Base-by-base conservation (phyloP, 2,797 vertebrate genomes). In the Remorina albescens region DNA sequence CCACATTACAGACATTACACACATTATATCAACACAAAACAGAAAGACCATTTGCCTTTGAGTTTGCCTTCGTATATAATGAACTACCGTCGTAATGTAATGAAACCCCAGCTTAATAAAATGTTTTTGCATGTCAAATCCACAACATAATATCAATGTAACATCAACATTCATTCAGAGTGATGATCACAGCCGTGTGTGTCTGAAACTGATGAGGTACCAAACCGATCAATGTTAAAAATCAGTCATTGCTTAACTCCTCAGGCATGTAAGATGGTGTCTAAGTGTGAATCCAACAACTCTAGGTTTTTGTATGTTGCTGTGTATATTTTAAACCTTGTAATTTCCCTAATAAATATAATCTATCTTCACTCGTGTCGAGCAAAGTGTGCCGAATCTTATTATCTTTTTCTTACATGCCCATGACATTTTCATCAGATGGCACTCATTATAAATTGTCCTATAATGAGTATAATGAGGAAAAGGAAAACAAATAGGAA, bases 121-220 rank as follows among this genome's bases (percentile, higher is more conserved):
- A 11, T 59, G 0, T 5, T 0, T 64, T 39, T 65, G 18, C 3
- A 25, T 25, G 41, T 12, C 28, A n/a, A 2, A 49, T 55, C 19
- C 57, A 19, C 36, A 55, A 36, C 32, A 64, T 21, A 19, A 46
- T 18, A 70, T 73, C 60, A 82, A 61, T 26, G 21, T 2, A 37
- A 39, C 6, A 16, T 2, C 59, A 44, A 34, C 5, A 13, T 2
- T 63, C 30, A 0, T 46, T 28, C 26, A n/a, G 16, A 50, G 8
- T 21, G 25, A 36, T 36, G 51, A 58, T 70, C 65, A 67, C 71
- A 66, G 65, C 18, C 8, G 12, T 11, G 19, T 10, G 23, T 18
- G 51, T 39, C 41, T 67, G 49, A 32, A 50, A 71, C 6, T 13
- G 8, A 53, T 9, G 15, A 46, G 1, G 0, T n/a, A 23, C 37